Evolutionary conservation across 2,797 vertebrate genomes (phyloP), one percentile per base, ranked within the genome.

Genomic region (Acomys russatus): DNA sequence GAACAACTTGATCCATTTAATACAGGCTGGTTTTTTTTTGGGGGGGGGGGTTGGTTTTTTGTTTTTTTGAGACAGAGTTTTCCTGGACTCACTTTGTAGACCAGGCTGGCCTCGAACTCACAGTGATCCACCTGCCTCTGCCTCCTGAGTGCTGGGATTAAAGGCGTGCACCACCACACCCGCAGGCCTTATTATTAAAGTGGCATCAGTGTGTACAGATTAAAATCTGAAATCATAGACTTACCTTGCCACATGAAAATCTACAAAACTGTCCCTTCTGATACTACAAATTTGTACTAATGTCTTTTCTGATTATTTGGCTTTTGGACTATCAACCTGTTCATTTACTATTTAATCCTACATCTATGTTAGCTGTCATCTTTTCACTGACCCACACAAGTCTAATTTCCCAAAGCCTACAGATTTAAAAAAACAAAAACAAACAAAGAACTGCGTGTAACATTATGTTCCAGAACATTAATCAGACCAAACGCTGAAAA

Each of bases 221-320:
- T 83, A 28, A 64, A 71, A 86, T 89, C 59, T 92, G 25, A 95
- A 93, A 74, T 54, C 28, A 89, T 38, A 33, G 17, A 86, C 28
- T n/a, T 86, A 91, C 18, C 54, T 82, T 63, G 30, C 88, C 73
- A 93, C 8, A 56, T 79, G 63, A 94, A 93, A 94, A 68, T 35
- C 54, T 54, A 33, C 54, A 90, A 44, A 92, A 87, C 56, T 66
- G 9, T 54, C 22, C 70, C 70, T 63, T 86, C 63, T 89, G 30
- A 91, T 63, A 18, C 76, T 71, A 68, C 18, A 22, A 35, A 44
- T 90, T 35, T 59, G 10, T 35, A 38, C 1, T 80, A 9, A 93
- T n/a, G 25, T 86, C 63, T 35, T 71, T 94, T 78, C 83, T 91
- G 44, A 71, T 64, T 79, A 77, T 14, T 38, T 20, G 68, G 15